A percentile compares a stretch with the other conserved stretches of the same genome.
Evolutionary conservation across 92 coral and sea anemone species (phyloP).

Genomic region (Hydrozoanthus gracilis): DNA sequence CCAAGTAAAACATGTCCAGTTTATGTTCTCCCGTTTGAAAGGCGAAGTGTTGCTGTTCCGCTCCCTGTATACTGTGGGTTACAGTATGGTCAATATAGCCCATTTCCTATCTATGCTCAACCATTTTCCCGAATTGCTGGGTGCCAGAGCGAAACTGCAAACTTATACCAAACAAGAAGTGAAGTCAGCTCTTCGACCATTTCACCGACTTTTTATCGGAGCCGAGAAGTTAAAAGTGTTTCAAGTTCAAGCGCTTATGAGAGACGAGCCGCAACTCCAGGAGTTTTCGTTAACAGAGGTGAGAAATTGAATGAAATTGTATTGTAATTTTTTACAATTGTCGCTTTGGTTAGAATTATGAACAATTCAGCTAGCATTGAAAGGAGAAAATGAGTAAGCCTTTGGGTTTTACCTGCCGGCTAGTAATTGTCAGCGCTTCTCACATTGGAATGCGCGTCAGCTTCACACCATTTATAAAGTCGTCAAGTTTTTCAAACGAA

Average conservation of each 20-base stretch:
- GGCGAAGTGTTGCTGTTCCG: constrained; percentile 28
- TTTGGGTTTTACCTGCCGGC: too few relatives aligned
- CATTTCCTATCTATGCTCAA: constrained; percentile 36
- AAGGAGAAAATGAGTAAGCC: too few relatives aligned
- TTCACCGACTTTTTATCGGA: not conserved
- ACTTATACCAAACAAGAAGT: constrained; percentile 17
- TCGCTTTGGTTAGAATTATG: constrained; percentile 9
- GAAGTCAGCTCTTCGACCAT: constrained; percentile 9
- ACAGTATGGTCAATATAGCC: constrained; percentile 30
- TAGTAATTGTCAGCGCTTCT: too few relatives aligned
- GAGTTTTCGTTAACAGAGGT: constrained; percentile 22
- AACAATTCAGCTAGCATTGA: not conserved
- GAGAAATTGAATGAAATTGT: not conserved
- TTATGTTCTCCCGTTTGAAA: constrained; percentile 34
- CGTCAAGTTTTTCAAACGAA: too few relatives aligned
- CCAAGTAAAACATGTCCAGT: constrained; percentile 32
- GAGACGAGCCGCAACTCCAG: constrained; percentile 24
- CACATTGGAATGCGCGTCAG: too few relatives aligned
- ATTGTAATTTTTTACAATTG: not conserved
- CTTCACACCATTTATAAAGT: too few relatives aligned
- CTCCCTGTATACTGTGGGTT: constrained; percentile 39
- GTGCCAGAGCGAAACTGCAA: constrained; percentile 29
- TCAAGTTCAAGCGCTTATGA: constrained; percentile 9
- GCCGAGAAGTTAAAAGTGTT: constrained; percentile 14
- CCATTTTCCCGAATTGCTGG: constrained; percentile 34